These are phyloP conservation scores for Thymallus thymallus DNA, from an alignment of 2,113 vertebrate genomes.

Conservation along the genomic window DNA sequence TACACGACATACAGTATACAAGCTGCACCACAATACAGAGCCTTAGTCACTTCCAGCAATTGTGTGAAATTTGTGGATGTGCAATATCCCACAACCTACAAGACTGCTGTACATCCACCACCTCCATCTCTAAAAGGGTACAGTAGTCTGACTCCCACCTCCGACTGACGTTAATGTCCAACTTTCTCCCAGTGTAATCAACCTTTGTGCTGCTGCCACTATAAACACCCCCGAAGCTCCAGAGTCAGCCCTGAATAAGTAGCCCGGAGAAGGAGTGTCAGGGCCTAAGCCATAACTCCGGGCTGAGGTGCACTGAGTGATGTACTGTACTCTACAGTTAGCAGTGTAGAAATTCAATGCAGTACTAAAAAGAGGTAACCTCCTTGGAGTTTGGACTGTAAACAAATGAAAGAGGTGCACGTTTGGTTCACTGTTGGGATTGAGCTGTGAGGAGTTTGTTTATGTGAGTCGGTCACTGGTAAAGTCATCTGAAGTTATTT, in stretches of 20 bases:
- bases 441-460: constrained; percentile 19
- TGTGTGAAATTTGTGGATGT: no score
- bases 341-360: constrained; percentile 22
- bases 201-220: constrained; percentile 52
- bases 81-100: background rate
- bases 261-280: constrained; percentile 30
- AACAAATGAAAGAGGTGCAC: constrained; percentile 52
- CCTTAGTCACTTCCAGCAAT: no score
- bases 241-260: constrained; percentile 60
- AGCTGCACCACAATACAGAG: no score
- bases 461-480: constrained; percentile 7
- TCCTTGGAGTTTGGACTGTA: constrained; percentile 4
- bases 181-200: constrained; percentile 38
- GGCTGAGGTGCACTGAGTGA: constrained; percentile 32
- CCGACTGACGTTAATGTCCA: constrained; percentile 25
- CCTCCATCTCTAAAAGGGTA: constrained; percentile 45
- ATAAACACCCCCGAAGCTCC: constrained; percentile 45
- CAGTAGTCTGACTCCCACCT: constrained; percentile 20
- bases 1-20: no score
- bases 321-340: constrained; percentile 33
- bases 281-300: constrained; percentile 44
- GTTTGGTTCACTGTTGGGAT: constrained; percentile 34
- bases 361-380: constrained; percentile 32
- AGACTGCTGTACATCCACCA: constrained; percentile 11
- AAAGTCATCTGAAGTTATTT: constrained; percentile 3